Evolutionary conservation across 2,113 vertebrate species (phyloP).

Genomic region (Lepus europaeus): DNA sequence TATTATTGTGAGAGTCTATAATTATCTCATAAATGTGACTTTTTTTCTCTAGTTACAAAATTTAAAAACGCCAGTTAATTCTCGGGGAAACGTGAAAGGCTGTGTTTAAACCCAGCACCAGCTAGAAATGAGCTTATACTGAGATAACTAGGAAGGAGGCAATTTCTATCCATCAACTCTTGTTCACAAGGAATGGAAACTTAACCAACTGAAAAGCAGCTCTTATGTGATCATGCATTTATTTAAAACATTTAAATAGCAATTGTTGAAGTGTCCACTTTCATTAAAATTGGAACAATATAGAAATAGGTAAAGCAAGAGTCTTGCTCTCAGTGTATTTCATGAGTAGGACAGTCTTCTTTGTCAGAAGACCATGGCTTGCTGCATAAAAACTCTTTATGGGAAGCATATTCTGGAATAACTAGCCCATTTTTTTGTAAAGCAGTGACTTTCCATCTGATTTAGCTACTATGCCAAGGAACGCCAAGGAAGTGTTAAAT

Average conservation of each 20-base stretch:
- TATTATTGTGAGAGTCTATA: background rate
- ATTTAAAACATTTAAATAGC: background rate
- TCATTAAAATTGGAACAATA: conserved; percentile 13
- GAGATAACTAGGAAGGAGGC: background rate
- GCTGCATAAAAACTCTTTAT: background rate
- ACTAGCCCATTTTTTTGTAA: background rate
- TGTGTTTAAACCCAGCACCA: background rate
- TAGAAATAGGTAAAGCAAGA: background rate
- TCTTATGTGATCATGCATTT: background rate
- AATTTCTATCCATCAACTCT: background rate
- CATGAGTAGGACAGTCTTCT: background rate
- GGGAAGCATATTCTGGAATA: conserved; percentile 31
- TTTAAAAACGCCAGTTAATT: conserved; percentile 1
- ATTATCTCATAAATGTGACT: background rate
- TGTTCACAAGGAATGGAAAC: background rate
- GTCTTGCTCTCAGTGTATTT: background rate
- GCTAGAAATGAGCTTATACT: background rate
- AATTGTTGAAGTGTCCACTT: background rate
- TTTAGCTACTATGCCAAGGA: background rate
- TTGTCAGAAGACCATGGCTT: background rate
- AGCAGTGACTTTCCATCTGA: background rate
- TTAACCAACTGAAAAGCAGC: background rate
- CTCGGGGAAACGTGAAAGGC: background rate
- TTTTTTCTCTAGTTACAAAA: conserved; percentile 16
- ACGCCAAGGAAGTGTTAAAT: background rate